Evolutionary conservation across 2,888 invertebrate genomes (phyloP).

Genomic region (Hybos culiciformis): DNA sequence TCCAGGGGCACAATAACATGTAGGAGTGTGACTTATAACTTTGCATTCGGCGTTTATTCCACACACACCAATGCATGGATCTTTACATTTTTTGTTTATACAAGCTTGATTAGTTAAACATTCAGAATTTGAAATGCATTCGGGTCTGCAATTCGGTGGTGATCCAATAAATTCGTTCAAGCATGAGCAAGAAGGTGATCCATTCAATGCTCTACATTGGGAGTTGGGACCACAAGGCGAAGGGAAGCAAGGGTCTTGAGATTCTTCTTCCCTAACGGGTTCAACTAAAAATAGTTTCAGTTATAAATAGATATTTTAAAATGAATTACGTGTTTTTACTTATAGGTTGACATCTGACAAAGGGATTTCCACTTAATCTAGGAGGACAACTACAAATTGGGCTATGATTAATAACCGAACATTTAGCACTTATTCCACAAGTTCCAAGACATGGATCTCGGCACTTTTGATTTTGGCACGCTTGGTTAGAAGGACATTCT

Average conservation of each 20-base stretch:
- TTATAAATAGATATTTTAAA: neutral
- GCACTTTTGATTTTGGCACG: constrained; percentile 71
- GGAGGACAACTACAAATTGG: constrained; percentile 58
- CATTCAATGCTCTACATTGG: constrained; percentile 48
- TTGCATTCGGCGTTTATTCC: constrained; percentile 55
- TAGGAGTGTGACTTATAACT: constrained; percentile 58
- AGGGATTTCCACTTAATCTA: constrained; percentile 54
- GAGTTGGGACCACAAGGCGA: constrained; percentile 53
- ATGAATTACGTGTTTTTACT: constrained; percentile 7
- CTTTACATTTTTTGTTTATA: constrained; percentile 54
- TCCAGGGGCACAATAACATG: constrained; percentile 48
- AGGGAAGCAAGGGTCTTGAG: constrained; percentile 44
- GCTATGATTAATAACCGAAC: constrained; percentile 67
- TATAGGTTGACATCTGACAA: constrained; percentile 39
- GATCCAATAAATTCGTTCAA: constrained; percentile 46
- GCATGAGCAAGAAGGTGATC: constrained; percentile 49
- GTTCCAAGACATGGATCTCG: constrained; percentile 69
- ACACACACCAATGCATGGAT: constrained; percentile 56
- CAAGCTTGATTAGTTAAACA: constrained; percentile 53
- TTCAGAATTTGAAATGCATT: constrained; percentile 63
- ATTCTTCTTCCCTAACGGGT: constrained; percentile 22
- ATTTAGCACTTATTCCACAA: constrained; percentile 63
- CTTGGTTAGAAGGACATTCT: constrained; percentile 64
- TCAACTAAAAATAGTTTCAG: constrained; percentile 14
- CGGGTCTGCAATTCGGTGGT: constrained; percentile 63